Conservation (phyloP, 1,140 invertebrate genomes). For the Drosophila azteca region DNA sequence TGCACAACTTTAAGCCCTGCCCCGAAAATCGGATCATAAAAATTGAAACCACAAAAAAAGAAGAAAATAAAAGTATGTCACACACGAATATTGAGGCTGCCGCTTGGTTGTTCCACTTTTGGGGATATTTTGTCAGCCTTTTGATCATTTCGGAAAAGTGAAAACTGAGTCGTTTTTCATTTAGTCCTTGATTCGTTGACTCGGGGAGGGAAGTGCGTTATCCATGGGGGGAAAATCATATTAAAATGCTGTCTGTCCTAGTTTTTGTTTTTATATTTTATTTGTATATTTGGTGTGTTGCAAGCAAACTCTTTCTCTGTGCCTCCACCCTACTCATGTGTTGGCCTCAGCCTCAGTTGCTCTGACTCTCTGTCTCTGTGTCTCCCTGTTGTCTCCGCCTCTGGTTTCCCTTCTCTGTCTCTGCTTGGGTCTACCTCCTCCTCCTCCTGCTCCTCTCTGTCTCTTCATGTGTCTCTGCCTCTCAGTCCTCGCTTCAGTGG, state of each 20-base stretch:
- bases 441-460: slow-evolving; percentile 1
- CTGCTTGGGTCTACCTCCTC: slow-evolving; percentile 21
- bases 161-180: no score
- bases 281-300: slow-evolving; percentile 35
- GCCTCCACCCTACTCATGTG: slow-evolving; percentile 11
- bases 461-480: slow-evolving; percentile 5
- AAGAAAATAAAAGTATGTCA: no score
- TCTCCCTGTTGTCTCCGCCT: neutral
- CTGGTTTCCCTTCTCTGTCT: neutral
- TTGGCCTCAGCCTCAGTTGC: slow-evolving; percentile 12
- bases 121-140: no score
- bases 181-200: no score
- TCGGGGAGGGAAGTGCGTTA: slow-evolving; percentile 25
- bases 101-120: no score
- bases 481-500: slow-evolving; percentile 52
- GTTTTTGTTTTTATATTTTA: slow-evolving; percentile 31
- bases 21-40: no score
- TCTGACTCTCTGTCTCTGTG: neutral
- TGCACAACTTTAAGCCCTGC: no score
- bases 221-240: slow-evolving; percentile 63
- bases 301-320: neutral
- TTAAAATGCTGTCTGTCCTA: slow-evolving; percentile 74
- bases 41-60: no score
- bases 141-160: no score
- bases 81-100: no score